Base-by-base conservation (phyloP, 2,113 vertebrate species). In the Chloroceryle aenea region DNA sequence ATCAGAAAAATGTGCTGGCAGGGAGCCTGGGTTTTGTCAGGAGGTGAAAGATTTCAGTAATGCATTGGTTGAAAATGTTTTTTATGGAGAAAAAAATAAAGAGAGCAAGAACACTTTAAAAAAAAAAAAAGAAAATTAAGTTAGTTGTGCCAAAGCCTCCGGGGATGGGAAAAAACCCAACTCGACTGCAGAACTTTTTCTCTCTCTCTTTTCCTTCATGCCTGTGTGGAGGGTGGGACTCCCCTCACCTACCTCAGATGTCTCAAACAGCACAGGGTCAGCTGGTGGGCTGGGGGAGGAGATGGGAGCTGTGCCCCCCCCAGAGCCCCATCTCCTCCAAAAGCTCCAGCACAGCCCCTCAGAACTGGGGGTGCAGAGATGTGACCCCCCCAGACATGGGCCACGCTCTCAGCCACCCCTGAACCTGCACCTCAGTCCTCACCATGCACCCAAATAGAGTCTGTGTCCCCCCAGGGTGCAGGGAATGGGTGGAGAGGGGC, bases 1-100 rank as follows among this genome's bases (percentile, higher is more conserved):
- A 97, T 95, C 95, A 93, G 62, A 96, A 95, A 22, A 93, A 79
- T 79, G 90, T 13, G 85, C 95, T 96, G 96, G 96, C 95, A 34
- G 40, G 67, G 67, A 95, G 95, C 90, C 90, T 2, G 3, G 90
- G 43, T 76, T 93, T 95, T 94, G 90, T 93, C 87, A 76, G 85
- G 92, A 92, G 94, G 85, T 7, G 3, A 93, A 80, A 73, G 71
- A 32, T 67, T 80, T 83, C 71, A 61, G 71, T 21, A 83, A 87
- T 0, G 4, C 15, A 13, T 82, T 26, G 40, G 74, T 56, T 90
- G 90, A 64, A 96, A 96, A 94, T 79, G 94, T 91, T 96, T 84
- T 55, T 61, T 61, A 27, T 10, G 62, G 13, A 25, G 21, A 76
- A 30, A 55, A 76, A 22, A 93, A 25, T 55, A 26, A n/a, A 34